Conservation (phyloP, 1,140 invertebrate species). For the Panonychus citri region DNA sequence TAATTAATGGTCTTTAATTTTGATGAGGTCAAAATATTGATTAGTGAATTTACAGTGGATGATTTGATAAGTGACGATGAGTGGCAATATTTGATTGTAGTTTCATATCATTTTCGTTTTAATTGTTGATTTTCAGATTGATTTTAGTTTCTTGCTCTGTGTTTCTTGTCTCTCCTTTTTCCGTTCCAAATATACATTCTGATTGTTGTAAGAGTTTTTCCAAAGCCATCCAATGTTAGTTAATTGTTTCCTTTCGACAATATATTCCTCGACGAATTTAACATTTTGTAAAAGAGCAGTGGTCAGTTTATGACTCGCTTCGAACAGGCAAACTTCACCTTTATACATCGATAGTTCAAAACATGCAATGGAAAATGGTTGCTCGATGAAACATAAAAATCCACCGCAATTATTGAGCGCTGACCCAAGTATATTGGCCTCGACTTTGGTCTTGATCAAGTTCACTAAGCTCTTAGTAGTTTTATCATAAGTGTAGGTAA, state of each 20-base stretch:
- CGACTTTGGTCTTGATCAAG: background rate
- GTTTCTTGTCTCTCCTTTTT: conserved; percentile 12
- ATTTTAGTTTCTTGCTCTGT: background rate
- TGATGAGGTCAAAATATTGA: no score
- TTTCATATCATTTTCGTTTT: no score
- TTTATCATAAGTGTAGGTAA: background rate
- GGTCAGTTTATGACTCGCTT: background rate
- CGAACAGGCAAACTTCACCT: background rate
- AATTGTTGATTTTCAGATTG: no score
- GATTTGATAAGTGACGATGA: no score
- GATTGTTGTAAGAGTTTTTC: conserved; percentile 14
- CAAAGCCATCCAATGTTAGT: conserved; percentile 9
- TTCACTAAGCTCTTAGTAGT: no score
- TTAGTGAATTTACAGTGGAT: no score
- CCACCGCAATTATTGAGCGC: background rate
- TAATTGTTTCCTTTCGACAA: background rate
- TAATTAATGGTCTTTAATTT: no score
- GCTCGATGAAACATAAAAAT: background rate
- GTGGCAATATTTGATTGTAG: no score
- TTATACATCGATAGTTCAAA: background rate
- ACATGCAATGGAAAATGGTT: background rate
- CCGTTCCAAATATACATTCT: conserved; percentile 13
- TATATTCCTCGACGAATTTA: background rate
- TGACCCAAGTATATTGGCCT: background rate
- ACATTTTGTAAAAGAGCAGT: background rate